Evolutionary conservation across 1,140 invertebrate genomes (phyloP).

Genomic region (Ruditapes philippinarum): DNA sequence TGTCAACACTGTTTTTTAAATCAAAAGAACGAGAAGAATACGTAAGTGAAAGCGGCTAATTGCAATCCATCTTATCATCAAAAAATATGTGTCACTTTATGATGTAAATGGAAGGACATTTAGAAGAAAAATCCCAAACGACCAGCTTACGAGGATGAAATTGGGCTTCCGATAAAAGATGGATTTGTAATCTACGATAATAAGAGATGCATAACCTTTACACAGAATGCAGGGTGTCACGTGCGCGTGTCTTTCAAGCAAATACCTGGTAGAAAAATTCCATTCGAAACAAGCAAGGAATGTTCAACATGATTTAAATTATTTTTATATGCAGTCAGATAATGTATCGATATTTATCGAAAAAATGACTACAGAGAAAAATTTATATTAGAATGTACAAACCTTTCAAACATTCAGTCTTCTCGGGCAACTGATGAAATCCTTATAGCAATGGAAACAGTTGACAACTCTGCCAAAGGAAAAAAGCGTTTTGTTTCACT

Average conservation of each 20-base stretch:
- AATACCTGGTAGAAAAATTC: background rate
- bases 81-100: background rate
- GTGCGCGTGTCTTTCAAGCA: background rate
- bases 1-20: background rate
- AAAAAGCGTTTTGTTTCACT: background rate
- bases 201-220: background rate
- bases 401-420: background rate
- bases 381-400: background rate
- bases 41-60: background rate
- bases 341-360: background rate
- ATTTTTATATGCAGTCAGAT: background rate
- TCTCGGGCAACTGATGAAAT: background rate
- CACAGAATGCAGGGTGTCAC: background rate
- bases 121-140: background rate
- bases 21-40: background rate
- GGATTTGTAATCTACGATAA: too few species aligned
- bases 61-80: background rate
- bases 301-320: background rate
- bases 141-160: background rate
- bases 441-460: background rate
- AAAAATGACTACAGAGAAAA: background rate
- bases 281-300: background rate
- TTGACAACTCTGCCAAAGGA: background rate
- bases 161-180: too few species aligned
- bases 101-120: background rate